phyloP scores from a whole-genome alignment of 2,888 invertebrate genomes.

The Tetragnatha montana region DNA sequence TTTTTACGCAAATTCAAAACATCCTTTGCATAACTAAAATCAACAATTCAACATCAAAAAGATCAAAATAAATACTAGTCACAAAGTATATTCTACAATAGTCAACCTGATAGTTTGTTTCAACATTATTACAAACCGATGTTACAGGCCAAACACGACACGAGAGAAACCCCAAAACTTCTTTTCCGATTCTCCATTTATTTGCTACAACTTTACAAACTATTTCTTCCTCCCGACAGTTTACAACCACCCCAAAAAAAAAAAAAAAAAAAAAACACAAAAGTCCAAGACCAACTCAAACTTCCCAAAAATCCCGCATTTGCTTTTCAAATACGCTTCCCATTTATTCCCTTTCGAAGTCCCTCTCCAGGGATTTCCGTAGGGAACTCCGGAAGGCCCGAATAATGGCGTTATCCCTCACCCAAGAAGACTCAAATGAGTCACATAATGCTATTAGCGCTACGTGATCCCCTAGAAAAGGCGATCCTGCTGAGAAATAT shows the following conservation, averaged over 20 bases:
- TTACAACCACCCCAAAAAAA: background rate
- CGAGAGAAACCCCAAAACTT: background rate
- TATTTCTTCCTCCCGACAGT: background rate
- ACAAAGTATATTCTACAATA: no score
- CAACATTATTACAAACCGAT: no score
- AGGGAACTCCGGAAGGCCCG: background rate
- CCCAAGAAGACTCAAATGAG: constrained; percentile 30
- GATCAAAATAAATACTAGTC: no score
- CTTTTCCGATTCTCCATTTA: background rate
- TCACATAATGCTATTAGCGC: constrained; percentile 56
- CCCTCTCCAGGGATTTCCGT: constrained; percentile 17
- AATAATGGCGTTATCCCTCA: constrained; percentile 38
- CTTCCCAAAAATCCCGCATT: background rate
- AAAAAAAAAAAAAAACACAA: background rate
- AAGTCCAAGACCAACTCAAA: background rate
- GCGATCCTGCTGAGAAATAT: constrained; percentile 2
- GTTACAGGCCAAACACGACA: no score
- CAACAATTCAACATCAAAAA: no score
- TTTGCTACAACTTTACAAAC: background rate
- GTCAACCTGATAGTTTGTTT: no score
- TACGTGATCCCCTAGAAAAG: constrained; percentile 41
- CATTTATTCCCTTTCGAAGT: background rate
- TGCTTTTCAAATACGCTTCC: constrained; percentile 13
- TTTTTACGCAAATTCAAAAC: no score
- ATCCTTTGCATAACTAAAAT: no score